These are phyloP conservation scores for Puntigrus tetrazona DNA, from an alignment of 2,113 vertebrate species.

Conservation along the genomic window DNA sequence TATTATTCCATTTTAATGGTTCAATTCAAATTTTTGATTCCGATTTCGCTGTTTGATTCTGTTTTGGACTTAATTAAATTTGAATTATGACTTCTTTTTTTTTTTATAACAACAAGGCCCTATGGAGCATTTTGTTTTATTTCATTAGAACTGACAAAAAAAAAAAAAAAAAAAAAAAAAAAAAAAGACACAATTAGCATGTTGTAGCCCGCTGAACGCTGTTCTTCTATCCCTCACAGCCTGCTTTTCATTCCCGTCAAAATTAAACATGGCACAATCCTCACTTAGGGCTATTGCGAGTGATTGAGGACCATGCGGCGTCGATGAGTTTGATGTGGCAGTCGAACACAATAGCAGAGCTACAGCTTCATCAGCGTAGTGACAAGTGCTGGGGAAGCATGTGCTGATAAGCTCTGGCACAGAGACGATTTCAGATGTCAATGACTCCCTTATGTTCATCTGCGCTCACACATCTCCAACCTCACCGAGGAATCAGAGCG, in stretches of 20 bases:
- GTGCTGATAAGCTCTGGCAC: conserved; percentile 21
- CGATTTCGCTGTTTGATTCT: too few species aligned
- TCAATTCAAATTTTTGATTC: neutral
- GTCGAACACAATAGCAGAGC: neutral
- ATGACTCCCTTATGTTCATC: conserved; percentile 3
- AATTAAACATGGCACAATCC: neutral
- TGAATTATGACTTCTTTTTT: too few species aligned
- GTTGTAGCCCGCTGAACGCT: neutral
- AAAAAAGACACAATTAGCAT: neutral
- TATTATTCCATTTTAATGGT: neutral
- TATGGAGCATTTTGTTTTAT: too few species aligned
- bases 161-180: too few species aligned
- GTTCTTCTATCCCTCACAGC: neutral
- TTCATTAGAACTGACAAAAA: too few species aligned
- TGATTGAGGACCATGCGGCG: neutral
- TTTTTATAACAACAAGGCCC: too few species aligned
- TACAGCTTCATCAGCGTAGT: neutral
- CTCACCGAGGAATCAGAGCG: neutral
- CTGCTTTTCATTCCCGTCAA: neutral
- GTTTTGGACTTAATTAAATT: too few species aligned
- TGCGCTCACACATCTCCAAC: neutral
- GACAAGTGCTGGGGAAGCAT: neutral
- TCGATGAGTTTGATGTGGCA: neutral
- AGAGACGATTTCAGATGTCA: conserved; percentile 30
- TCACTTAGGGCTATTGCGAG: neutral